Percentiles rank a stretch among this genome's conserved stretches.
phyloP scores from a whole-genome alignment of 2,888 invertebrate species.

The Adelphocoris suturalis region DNA sequence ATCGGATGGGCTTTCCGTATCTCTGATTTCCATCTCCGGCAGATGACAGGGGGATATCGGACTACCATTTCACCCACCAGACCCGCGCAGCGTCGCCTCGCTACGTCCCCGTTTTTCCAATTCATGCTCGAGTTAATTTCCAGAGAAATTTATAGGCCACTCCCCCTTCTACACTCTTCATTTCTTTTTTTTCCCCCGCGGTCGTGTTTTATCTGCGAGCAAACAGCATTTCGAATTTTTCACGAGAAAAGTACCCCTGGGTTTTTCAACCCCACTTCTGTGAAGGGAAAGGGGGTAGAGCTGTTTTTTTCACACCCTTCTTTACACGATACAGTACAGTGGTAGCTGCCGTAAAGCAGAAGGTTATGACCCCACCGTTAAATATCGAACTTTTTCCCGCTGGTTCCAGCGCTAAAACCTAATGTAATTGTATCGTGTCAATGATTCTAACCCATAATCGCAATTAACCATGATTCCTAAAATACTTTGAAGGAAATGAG shows the following conservation, averaged over 20 bases:
- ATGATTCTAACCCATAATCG: no score
- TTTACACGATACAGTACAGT: background rate
- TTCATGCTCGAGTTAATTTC: constrained; percentile 35
- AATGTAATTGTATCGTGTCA: no score
- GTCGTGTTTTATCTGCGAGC: constrained; percentile 10
- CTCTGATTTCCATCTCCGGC: background rate
- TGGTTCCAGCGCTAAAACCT: no score
- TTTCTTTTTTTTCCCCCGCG: background rate
- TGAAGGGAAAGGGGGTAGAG: background rate
- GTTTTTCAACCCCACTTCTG: background rate
- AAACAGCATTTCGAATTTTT: constrained; percentile 36
- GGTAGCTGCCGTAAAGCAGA: background rate
- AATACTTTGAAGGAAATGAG: no score
- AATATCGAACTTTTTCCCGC: no score
- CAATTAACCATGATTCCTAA: no score
- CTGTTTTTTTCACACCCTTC: background rate
- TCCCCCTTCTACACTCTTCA: background rate
- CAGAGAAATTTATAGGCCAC: constrained; percentile 1
- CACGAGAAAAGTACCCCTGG: constrained; percentile 20
- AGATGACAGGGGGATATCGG: constrained; percentile 26
- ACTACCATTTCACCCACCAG: background rate
- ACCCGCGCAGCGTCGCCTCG: background rate
- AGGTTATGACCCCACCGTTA: background rate
- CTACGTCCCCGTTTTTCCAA: constrained; percentile 8
- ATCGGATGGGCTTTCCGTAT: background rate